Base-by-base conservation (phyloP, 2,797 vertebrate species). In the Malacoctenus gilli region DNA sequence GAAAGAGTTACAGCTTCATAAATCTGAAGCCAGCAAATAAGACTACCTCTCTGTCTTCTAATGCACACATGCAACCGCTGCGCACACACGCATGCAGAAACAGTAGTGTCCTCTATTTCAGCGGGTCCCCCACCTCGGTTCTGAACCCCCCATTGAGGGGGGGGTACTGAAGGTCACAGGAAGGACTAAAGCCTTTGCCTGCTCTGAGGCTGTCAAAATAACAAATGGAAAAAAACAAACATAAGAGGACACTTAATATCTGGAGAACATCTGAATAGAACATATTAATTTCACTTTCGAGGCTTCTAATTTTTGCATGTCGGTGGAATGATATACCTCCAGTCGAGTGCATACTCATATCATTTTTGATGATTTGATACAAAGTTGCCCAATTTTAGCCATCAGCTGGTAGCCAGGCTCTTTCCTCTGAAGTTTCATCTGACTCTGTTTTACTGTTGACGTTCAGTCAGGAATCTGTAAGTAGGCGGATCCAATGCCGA, bases 11-110 rank as follows among this genome's bases (percentile, higher is more conserved):
- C 46, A 51, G 83, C 70, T 51, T 31, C 49, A 84, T 87, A 72
- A 88, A 87, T 89, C 80, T 77, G 67, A 76, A 54, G 35, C 60
- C 72, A 30, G 60, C 19, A 71, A 77, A 76, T 80, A 83, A 73
- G 52, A 55, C 72, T 13, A 62, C 37, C 23, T 49, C 55, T 73
- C 73, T 75, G 35, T 75, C 43, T 71, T 35, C 47, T 31, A 30
- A 20, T 9, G 36, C 59, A 21, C 41, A 38, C 41, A 22, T 61
- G 46, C 44, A 23, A 15, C 8, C 36, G 5, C 21, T 23, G 6
- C 21, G 20, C 35, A 49, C 21, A 8, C 28, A 56, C 32, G 12
- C 43, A 19, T 30, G 2, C n/a, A 31, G 25, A 20, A 25, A 25
- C 56, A 48, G 21, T 4, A 48, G 25, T 61, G 53, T 56, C 64